Evolutionary conservation across 2,888 invertebrate species (phyloP).

Genomic region (Abrostola tripartita): DNA sequence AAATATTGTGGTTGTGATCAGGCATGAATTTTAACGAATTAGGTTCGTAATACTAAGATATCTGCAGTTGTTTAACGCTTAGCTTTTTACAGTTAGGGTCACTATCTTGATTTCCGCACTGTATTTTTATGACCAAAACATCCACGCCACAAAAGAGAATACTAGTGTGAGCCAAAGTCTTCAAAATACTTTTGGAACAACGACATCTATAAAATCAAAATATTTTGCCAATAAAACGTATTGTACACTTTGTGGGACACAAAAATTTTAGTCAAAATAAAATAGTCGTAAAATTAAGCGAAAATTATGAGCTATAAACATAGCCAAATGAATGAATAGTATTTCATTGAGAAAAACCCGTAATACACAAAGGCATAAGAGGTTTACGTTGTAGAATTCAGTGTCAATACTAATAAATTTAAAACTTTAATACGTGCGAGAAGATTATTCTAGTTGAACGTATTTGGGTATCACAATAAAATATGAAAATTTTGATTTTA

Average conservation of each 20-base stretch:
- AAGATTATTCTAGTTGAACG: slow-evolving; percentile 18
- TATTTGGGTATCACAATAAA: slow-evolving; percentile 13
- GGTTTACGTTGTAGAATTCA: slow-evolving; percentile 21
- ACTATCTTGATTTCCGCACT: too few species aligned
- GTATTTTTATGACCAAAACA: too few species aligned
- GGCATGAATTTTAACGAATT: too few species aligned
- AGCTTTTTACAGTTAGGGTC: too few species aligned
- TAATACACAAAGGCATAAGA: slow-evolving; percentile 13
- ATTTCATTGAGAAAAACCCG: slow-evolving; percentile 22
- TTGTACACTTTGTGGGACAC: slow-evolving; percentile 15
- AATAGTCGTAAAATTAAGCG: slow-evolving; percentile 38
- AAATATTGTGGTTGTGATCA: too few species aligned
- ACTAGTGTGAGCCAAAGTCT: neutral
- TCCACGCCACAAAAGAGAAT: neutral
- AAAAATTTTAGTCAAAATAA: slow-evolving; percentile 34
- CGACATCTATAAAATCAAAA: slow-evolving; percentile 28
- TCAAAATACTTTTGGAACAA: slow-evolving; percentile 1
- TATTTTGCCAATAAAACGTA: slow-evolving; percentile 25
- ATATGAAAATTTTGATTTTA: neutral
- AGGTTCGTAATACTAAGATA: too few species aligned
- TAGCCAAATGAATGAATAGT: slow-evolving; percentile 28
- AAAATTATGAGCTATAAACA: slow-evolving; percentile 33
- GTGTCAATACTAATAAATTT: slow-evolving; percentile 36
- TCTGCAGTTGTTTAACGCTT: too few species aligned
- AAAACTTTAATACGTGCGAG: slow-evolving; percentile 28